phyloP scores from a whole-genome alignment of 2,797 vertebrate genomes.

The Bradypus variegatus region DNA sequence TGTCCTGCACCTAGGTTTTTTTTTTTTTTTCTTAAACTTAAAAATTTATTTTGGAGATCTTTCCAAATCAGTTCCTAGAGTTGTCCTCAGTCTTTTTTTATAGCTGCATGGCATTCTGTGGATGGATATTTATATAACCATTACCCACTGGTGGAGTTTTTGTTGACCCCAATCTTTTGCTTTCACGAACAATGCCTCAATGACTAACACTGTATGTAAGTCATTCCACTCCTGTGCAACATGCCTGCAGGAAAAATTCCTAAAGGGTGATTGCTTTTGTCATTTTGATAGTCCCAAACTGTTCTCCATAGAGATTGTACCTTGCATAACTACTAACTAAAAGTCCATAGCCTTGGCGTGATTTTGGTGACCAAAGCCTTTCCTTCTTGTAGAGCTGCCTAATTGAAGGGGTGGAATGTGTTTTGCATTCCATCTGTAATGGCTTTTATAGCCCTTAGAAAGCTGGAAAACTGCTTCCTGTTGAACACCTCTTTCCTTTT shows the following conservation, averaged over 20 bases:
- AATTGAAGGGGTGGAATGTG: constrained; percentile 52
- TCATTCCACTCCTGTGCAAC: background rate
- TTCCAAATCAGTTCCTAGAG: background rate
- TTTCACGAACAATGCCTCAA: background rate
- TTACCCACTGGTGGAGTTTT: background rate
- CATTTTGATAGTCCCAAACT: background rate
- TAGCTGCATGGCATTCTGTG: too few species aligned
- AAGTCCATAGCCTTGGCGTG: constrained; percentile 38
- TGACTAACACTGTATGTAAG: background rate
- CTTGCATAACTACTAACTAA: constrained; percentile 69
- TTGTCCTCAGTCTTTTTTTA: background rate
- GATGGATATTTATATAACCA: background rate
- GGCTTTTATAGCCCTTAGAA: constrained; percentile 52
- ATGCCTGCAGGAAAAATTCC: background rate
- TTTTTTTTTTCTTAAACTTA: background rate
- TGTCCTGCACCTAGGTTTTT: background rate
- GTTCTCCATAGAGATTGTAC: too few species aligned
- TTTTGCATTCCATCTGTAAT: constrained; percentile 33
- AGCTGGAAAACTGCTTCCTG: constrained; percentile 53
- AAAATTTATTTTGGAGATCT: background rate
- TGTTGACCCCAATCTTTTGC: background rate
- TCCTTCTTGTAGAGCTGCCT: constrained; percentile 53
- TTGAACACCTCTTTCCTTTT: constrained; percentile 37
- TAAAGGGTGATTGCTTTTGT: background rate
- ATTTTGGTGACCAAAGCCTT: constrained; percentile 66